Evolutionary conservation across 2,888 invertebrate species (phyloP).

Genomic region (Chamaedrilus cognettii): DNA sequence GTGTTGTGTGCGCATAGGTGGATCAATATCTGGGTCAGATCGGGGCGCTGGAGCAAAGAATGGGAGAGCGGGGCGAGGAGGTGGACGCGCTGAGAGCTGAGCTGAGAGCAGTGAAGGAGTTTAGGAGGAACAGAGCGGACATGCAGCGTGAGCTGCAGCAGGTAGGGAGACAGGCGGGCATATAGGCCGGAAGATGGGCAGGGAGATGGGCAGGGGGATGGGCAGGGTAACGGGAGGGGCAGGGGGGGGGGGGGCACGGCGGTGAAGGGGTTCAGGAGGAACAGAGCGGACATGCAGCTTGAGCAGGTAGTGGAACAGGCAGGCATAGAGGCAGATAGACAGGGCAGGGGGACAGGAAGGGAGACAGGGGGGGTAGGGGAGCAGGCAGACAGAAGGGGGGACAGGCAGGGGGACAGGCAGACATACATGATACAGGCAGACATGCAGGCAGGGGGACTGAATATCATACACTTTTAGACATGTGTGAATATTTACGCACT

Average conservation of each 20-base stretch:
- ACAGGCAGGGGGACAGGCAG: conserved; percentile 57
- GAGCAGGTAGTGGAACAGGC: conserved; percentile 59
- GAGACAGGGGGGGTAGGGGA: background rate
- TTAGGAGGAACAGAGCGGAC: conserved; percentile 53
- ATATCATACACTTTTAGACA: too few relatives aligned
- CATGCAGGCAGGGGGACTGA: too few relatives aligned
- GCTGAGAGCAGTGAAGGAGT: conserved; percentile 58
- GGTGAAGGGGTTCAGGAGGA: conserved; percentile 57
- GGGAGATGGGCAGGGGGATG: too few relatives aligned
- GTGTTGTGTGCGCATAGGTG: too few relatives aligned
- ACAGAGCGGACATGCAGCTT: conserved; percentile 57
- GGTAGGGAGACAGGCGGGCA: too few relatives aligned
- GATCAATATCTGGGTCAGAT: too few relatives aligned
- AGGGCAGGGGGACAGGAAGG: too few relatives aligned
- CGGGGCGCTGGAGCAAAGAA: background rate
- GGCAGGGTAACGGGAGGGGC: background rate
- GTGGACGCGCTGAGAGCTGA: conserved; percentile 56
- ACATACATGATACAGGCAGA: too few relatives aligned
- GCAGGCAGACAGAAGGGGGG: conserved; percentile 42
- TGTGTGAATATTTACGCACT: too few relatives aligned
- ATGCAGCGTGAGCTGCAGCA: conserved; percentile 60
- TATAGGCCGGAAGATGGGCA: too few relatives aligned
- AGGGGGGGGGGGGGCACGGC: conserved; percentile 51
- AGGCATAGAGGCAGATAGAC: too few relatives aligned
- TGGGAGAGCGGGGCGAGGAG: conserved; percentile 36